Conservation (phyloP, 2,113 vertebrate species). For the Chaetura pelagica region DNA sequence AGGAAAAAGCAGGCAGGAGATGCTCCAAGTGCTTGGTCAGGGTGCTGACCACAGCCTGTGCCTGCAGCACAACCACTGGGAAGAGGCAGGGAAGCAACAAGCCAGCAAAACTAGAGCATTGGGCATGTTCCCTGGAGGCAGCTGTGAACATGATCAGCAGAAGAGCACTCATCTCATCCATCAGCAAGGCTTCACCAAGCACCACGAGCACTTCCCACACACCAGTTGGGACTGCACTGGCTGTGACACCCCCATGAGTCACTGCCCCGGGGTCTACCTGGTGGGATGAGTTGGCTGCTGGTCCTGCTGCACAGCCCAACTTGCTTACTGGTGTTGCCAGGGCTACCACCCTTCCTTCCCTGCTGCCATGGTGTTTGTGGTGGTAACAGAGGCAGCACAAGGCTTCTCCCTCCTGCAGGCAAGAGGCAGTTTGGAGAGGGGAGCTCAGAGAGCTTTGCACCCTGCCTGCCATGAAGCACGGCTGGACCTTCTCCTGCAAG, state of each 20-base stretch:
- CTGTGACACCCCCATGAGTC: slow-evolving; percentile 47
- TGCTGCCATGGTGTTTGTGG: slow-evolving; percentile 48
- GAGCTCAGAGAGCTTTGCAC: background rate
- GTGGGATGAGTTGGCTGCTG: slow-evolving; percentile 26
- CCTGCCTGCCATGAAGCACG: background rate
- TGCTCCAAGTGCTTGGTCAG: background rate
- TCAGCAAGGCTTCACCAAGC: background rate
- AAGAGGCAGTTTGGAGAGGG: background rate
- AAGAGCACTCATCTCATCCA: background rate
- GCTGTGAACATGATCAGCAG: background rate
- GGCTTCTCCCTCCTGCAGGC: background rate
- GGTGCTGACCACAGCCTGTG: background rate
- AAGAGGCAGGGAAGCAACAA: background rate
- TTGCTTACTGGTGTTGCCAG: slow-evolving; percentile 3
- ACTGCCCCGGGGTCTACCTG: background rate
- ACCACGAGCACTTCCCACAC: slow-evolving; percentile 38
- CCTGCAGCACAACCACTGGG: background rate
- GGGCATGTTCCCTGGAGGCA: background rate
- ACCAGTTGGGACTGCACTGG: background rate
- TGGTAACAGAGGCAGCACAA: slow-evolving; percentile 35
- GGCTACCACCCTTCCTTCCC: slow-evolving; percentile 13
- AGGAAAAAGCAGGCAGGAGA: background rate
- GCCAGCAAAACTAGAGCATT: background rate
- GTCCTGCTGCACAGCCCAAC: background rate
- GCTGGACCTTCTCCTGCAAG: background rate